A percentile compares a stretch with the other conserved stretches of the same genome.
phyloP scores from a whole-genome alignment of 1,140 invertebrate genomes.

The Zaprionus kolodkinae region DNA sequence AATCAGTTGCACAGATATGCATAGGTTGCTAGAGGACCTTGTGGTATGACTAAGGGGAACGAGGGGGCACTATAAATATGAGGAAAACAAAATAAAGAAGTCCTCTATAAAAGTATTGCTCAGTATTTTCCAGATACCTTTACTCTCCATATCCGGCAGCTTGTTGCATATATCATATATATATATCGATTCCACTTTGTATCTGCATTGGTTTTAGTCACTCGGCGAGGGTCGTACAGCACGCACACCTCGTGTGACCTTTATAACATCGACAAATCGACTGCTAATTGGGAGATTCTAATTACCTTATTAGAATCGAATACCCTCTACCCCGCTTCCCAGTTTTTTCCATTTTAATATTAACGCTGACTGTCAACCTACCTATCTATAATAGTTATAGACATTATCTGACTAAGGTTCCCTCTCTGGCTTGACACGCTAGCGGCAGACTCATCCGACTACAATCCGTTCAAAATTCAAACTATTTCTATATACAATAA shows the following conservation, averaged over 20 bases:
- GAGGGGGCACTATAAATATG: too few relatives aligned
- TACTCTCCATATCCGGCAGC: too few relatives aligned
- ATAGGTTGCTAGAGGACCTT: too few relatives aligned
- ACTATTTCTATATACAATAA: not conserved
- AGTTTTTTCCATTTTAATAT: not conserved
- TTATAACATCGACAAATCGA: conserved; percentile 9
- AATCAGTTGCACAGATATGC: too few relatives aligned
- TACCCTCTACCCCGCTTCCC: not conserved
- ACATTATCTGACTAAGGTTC: not conserved
- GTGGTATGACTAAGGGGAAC: too few relatives aligned
- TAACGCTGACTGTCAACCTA: not conserved
- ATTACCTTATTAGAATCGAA: not conserved
- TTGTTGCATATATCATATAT: not conserved
- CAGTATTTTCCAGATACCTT: not conserved
- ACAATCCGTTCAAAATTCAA: not conserved
- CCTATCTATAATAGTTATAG: not conserved
- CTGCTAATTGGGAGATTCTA: conserved; percentile 21
- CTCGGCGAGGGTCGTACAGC: not conserved
- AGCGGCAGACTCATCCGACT: not conserved
- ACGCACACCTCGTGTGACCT: not conserved
- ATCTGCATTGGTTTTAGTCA: not conserved
- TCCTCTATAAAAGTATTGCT: too few relatives aligned
- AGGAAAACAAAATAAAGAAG: too few relatives aligned
- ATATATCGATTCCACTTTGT: not conserved
- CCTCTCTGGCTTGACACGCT: not conserved